Conservation (phyloP, 2,797 vertebrate species). For the Sorex maritimensis region DNA sequence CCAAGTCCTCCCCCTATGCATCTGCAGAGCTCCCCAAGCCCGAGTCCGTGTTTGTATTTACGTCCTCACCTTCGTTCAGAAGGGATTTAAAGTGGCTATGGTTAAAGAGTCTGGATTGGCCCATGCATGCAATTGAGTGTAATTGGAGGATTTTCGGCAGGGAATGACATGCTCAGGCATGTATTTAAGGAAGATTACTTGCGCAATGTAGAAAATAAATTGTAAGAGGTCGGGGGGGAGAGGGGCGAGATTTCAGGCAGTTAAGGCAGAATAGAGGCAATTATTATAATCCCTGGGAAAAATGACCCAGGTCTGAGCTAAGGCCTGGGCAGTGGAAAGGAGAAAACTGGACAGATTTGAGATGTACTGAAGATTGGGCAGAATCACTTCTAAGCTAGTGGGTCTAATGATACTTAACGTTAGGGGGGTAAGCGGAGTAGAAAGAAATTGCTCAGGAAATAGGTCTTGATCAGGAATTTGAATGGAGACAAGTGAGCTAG, state of each 20-base stretch:
- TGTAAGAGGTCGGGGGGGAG: slow-evolving; percentile 50
- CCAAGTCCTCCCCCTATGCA: neutral
- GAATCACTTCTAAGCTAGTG: neutral
- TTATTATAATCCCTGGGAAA: slow-evolving; percentile 76
- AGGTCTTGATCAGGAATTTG: slow-evolving; percentile 50
- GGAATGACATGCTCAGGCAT: slow-evolving; percentile 78
- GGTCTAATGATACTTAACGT: neutral
- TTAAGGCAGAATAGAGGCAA: slow-evolving; percentile 70
- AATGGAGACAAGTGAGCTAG: slow-evolving; percentile 35
- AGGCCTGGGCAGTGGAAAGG: neutral
- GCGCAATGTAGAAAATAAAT: slow-evolving; percentile 74
- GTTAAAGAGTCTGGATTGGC: slow-evolving; percentile 69
- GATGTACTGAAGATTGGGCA: neutral
- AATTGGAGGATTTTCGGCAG: slow-evolving; percentile 82
- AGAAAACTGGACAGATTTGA: neutral
- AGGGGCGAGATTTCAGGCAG: slow-evolving; percentile 55
- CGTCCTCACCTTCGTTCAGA: slow-evolving; percentile 55
- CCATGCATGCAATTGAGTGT: slow-evolving; percentile 77
- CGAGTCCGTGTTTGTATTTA: neutral
- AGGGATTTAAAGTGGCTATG: slow-evolving; percentile 71
- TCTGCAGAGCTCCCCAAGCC: neutral
- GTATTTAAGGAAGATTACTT: slow-evolving; percentile 82
- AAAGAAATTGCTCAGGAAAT: slow-evolving; percentile 53
- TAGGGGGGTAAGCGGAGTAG: neutral
- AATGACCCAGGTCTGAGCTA: slow-evolving; percentile 7